These are phyloP conservation scores for Hippocampus abdominalis DNA, from an alignment of 2,113 vertebrate species.

Conservation along the genomic window DNA sequence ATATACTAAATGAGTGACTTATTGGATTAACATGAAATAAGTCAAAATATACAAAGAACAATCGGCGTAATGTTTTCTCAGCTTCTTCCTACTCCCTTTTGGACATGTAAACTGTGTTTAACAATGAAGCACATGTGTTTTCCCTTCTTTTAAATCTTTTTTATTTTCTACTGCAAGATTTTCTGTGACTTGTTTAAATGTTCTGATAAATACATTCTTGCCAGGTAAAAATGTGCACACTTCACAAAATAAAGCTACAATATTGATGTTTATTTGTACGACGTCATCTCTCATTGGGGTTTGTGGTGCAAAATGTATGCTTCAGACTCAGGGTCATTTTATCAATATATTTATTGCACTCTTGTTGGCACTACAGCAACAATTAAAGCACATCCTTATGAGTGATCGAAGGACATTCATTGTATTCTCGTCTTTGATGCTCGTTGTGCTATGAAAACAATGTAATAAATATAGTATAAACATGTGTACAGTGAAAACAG, in stretches of 20 bases:
- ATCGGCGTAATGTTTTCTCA: too few relatives aligned
- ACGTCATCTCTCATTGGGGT: background rate
- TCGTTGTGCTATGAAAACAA: conserved; percentile 26
- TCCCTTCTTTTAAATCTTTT: too few relatives aligned
- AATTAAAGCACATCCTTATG: conserved; percentile 56
- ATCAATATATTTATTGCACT: conserved; percentile 64
- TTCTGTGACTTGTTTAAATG: too few relatives aligned
- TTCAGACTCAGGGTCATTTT: background rate
- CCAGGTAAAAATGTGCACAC: too few relatives aligned
- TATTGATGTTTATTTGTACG: background rate
- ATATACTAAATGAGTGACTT: too few relatives aligned
- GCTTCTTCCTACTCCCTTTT: too few relatives aligned
- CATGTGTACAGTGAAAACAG: conserved; percentile 41
- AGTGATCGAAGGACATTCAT: conserved; percentile 56
- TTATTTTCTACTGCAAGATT: too few relatives aligned
- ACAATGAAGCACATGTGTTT: too few relatives aligned
- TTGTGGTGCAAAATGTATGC: background rate
- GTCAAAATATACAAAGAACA: too few relatives aligned
- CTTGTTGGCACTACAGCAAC: conserved; percentile 62
- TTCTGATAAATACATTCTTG: too few relatives aligned
- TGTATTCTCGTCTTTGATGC: conserved; percentile 23
- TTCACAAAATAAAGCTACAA: background rate
- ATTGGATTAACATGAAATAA: too few relatives aligned
- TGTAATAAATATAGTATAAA: conserved; percentile 50
- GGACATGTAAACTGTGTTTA: too few relatives aligned